Base-by-base conservation (phyloP, 2,113 vertebrate genomes). In the Indicator maculatus region DNA sequence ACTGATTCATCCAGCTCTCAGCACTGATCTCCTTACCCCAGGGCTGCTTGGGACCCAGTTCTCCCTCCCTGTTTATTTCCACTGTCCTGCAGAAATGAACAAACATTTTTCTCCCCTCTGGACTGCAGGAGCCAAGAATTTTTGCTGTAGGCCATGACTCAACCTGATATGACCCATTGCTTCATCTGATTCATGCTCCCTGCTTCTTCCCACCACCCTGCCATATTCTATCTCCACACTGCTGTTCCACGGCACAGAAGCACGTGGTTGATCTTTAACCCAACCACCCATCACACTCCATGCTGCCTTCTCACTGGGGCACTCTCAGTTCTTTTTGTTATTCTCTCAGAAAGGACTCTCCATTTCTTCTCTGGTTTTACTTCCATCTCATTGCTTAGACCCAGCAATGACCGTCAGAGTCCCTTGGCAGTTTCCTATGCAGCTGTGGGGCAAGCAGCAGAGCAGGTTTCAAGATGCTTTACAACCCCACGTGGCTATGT, bases 391-490 rank as follows among this genome's bases (percentile, higher is more conserved):
- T 5, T 52, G 65, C 21, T 93, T n/a, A 36, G 72, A 83, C n/a
- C 75, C 75, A 64, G 55, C 66, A 69, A 38, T n/a, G 86, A 63
- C 52, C 75, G 41, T 24, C 75, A 45, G 27, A 76, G 41, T 61
- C 45, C 55, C 65, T 18, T 44, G 56, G 23, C 38, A 20, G 50
- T 6, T 31, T 64, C 75, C 78, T 1, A 0, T 17, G 64, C 73
- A 73, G 83, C 26, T 0, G 0, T 70, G 93, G 79, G 72, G 39
- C 67, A 72, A 12, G 6, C 64, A 55, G 72, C 86, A 50, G 33
- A 59, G 69, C 69, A 55, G 56, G 60, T 89, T 73, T 50, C 61
- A 56, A 63, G 86, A 60, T 60, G 69, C 77, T 92, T 93, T 90
- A 86, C 21, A 18, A 88, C 56, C 31, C 80, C 69, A 41, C 4